Base-by-base conservation (phyloP, 1,140 invertebrate species). In the Drosophila melanica region DNA sequence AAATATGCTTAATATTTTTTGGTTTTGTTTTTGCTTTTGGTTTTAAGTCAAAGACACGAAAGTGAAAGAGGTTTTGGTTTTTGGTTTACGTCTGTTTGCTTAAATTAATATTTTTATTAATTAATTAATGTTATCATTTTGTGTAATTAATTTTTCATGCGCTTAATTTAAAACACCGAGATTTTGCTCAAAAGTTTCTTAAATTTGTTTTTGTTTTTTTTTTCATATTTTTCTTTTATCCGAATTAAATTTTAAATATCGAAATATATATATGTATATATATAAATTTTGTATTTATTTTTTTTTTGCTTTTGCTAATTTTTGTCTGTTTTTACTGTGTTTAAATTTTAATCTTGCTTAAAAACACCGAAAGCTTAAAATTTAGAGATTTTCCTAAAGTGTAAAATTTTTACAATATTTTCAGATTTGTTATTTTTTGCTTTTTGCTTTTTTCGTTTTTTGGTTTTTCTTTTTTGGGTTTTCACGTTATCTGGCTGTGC, bases 291-390 rank as follows among this genome's bases (percentile, higher is more conserved):
- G 50, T 72, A 77, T 73, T 70, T 66, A 64, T 48, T 14, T 20
- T 59, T 75, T 90, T 73, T 79, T 51, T 11, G 37, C 66, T 68
- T 77, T 70, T 37, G 30, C 66, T 75, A 63, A 55, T 20, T 44
- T 57, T 33, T 55, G 35, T 67, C 68, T 55, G 65, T n/a, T 44
- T 54, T 64, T 51, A 63, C 30, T 60, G 57, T 63, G 62, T 78
- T 68, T 77, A 73, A 23, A 30, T 80, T 73, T 71, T 74, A 69
- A 55, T 68, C 37, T 90, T 81, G 75, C 47, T 90, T 91, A 89
- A 89, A 91, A 91, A 92, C 90, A 92, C 90, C 90, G 79, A 92
- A 92, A 92, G 90, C 90, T 92, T 92, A 92, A 84, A 92, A 90
- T 92, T 92, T 92, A 91, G 89, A 90, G 79, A 86, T 86, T 87